Percentiles rank a stretch among this genome's conserved stretches.
Conservation (phyloP, 1,140 invertebrate species). For the Diorhabda elongata region DNA sequence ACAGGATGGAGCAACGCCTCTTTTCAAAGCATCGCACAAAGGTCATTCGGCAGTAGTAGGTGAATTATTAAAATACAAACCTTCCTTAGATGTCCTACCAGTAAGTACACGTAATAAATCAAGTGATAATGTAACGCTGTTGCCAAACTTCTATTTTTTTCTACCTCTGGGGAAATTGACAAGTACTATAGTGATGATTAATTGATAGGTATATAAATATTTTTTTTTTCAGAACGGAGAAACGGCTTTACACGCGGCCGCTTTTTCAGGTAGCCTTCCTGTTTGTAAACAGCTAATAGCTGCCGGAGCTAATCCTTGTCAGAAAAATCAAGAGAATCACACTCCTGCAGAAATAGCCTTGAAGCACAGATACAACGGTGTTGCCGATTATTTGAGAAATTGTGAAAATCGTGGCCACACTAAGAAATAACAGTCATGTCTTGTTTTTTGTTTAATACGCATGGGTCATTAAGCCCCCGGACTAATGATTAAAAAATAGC, state of each 20-base stretch:
- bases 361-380: constrained; percentile 54
- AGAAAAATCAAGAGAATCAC: constrained; percentile 66
- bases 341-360: constrained; percentile 63
- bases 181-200: background rate
- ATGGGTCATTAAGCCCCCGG: too few species aligned
- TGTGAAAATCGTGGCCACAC: constrained; percentile 12
- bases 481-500: too few species aligned
- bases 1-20: constrained; percentile 83
- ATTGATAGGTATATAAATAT: background rate
- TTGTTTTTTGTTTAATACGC: too few species aligned
- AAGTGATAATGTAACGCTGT: background rate
- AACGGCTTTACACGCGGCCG: constrained; percentile 82
- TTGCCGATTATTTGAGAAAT: constrained; percentile 55
- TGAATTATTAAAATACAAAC: constrained; percentile 78
- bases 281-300: constrained; percentile 73
- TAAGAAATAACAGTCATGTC: background rate
- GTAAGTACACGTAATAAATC: constrained; percentile 52
- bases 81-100: constrained; percentile 73
- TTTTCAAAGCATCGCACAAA: constrained; percentile 92
- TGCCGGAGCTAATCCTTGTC: constrained; percentile 63
- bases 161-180: too few species aligned
- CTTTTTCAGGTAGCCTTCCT: constrained; percentile 78
- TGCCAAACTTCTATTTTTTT: background rate
- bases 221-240: constrained; percentile 74
- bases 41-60: constrained; percentile 82